phyloP scores from a whole-genome alignment of 64 coral and sea anemone genomes.

The Cladopsammia gracilis region DNA sequence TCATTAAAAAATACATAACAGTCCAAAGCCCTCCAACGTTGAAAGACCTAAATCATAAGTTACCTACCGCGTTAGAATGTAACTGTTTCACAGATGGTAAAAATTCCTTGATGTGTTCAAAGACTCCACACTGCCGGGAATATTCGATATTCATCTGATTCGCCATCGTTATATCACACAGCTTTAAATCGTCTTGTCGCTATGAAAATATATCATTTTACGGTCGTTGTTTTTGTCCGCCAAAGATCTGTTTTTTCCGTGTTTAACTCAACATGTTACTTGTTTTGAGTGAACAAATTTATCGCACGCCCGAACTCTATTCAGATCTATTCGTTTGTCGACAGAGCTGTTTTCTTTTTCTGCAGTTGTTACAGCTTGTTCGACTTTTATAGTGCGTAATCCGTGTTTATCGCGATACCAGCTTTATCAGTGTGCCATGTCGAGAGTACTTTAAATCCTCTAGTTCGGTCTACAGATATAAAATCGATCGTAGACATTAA shows the following conservation, averaged over 20 bases:
- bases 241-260: conserved; percentile 30
- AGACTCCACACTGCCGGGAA: conserved; percentile 9
- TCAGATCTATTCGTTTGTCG: not conserved
- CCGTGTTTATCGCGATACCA: conserved; percentile 54
- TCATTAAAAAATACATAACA: not conserved
- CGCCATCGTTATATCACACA: conserved; percentile 26
- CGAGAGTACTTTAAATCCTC: conserved; percentile 31
- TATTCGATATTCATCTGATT: conserved; percentile 11
- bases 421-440: conserved; percentile 36
- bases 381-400: conserved; percentile 1
- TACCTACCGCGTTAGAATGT: conserved; percentile 36
- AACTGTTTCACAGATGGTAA: conserved; percentile 29
- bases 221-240: conserved; percentile 18
- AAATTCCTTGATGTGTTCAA: conserved; percentile 30
- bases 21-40: conserved; percentile 27
- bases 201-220: conserved; percentile 62
- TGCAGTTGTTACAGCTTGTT: not conserved
- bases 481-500: conserved; percentile 42
- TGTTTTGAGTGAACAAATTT: not conserved
- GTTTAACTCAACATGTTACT: conserved; percentile 11
- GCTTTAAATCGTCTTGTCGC: conserved; percentile 21
- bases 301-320: not conserved
- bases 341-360: not conserved
- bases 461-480: conserved; percentile 30
- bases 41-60: conserved; percentile 29